Conservation (phyloP, 1,140 invertebrate genomes). For the Chrysopa pallens region DNA sequence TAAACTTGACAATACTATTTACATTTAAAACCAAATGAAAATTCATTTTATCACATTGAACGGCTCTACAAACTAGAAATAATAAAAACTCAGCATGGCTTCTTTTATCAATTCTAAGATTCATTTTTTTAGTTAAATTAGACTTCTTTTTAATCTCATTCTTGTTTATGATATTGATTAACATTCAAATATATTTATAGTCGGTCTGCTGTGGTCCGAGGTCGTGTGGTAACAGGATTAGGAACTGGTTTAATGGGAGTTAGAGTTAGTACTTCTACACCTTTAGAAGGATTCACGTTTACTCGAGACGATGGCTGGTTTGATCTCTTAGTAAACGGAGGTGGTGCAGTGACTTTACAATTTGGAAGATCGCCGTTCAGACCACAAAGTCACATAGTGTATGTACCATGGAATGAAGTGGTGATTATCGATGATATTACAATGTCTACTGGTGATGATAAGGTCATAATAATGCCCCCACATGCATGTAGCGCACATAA, state of each 20-base stretch:
- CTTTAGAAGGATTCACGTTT: slow-evolving; percentile 82
- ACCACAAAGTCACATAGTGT: slow-evolving; percentile 75
- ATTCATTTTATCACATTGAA: no score
- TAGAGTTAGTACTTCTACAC: slow-evolving; percentile 75
- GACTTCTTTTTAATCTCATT: no score
- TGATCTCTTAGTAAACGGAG: slow-evolving; percentile 92
- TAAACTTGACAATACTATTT: no score
- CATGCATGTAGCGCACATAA: slow-evolving; percentile 78
- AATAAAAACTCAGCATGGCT: no score
- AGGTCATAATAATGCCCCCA: slow-evolving; percentile 34
- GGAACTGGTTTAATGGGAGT: slow-evolving; percentile 88
- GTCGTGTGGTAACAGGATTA: slow-evolving; percentile 75
- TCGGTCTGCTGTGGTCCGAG: slow-evolving; percentile 89
- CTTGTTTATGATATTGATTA: no score
- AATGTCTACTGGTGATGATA: slow-evolving; percentile 71
- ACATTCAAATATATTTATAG: slow-evolving; percentile 29
- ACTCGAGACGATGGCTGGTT: slow-evolving; percentile 87
- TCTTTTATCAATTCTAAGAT: no score
- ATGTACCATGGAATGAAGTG: slow-evolving; percentile 94
- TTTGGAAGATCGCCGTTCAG: slow-evolving; percentile 87
- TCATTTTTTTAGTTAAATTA: no score
- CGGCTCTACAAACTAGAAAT: no score
- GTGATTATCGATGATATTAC: slow-evolving; percentile 75
- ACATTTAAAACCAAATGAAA: no score
- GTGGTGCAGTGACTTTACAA: slow-evolving; percentile 83